phyloP scores from a whole-genome alignment of 2,113 vertebrate genomes.

The Dicaeum eximium region DNA sequence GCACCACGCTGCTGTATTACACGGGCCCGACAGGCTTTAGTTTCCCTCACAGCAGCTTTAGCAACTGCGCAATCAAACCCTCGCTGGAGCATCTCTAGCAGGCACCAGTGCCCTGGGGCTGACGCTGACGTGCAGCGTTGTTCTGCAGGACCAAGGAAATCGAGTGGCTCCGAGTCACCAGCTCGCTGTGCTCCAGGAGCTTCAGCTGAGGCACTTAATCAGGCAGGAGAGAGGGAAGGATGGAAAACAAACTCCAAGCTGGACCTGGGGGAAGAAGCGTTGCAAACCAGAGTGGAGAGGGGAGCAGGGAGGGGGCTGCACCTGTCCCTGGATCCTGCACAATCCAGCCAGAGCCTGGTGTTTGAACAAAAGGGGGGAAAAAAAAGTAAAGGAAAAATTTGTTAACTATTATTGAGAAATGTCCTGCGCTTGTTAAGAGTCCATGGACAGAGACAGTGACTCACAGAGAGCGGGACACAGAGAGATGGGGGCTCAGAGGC shows the following conservation, averaged over 20 bases:
- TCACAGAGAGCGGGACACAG: background rate
- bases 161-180: background rate
- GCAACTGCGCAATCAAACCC: fast-evolving
- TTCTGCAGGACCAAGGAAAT: background rate
- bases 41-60: background rate
- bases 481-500: background rate
- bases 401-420: background rate
- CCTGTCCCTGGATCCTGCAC: fast-evolving
- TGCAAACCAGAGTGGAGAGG: background rate
- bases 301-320: background rate
- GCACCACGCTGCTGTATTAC: fast-evolving
- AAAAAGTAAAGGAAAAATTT: background rate
- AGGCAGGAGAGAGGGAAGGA: background rate
- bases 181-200: background rate
- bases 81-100: background rate
- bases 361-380: background rate
- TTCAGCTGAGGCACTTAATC: background rate
- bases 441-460: background rate
- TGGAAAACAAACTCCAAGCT: background rate
- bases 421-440: fast-evolving
- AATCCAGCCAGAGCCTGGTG: background rate
- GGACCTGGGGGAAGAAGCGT: background rate
- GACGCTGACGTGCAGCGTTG: fast-evolving
- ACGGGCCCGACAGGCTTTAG: background rate
- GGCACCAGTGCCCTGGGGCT: background rate